phyloP scores from a whole-genome alignment of 2,797 vertebrate genomes.

The Esox masquinongy region DNA sequence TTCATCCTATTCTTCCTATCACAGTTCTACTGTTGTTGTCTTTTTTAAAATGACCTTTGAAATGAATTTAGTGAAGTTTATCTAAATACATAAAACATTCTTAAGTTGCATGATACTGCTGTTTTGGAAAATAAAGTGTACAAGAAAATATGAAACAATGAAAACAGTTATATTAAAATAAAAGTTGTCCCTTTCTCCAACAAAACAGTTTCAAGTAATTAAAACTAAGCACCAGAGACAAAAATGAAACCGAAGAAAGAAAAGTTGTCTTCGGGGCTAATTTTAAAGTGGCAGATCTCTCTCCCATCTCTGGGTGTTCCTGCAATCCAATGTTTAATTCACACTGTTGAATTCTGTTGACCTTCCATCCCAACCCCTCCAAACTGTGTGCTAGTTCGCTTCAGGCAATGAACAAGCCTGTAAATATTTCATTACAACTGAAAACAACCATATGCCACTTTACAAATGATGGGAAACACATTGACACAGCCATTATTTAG shows the following conservation, averaged over 20 bases:
- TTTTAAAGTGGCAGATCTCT: slow-evolving; percentile 2
- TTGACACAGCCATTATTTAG: not conserved
- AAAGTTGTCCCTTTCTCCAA: not conserved
- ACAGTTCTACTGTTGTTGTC: not conserved
- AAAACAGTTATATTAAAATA: not conserved
- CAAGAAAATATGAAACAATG: not conserved
- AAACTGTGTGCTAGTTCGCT: slow-evolving; percentile 1
- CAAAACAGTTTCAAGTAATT: not conserved
- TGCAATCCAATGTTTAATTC: slow-evolving; percentile 6
- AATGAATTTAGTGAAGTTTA: not conserved
- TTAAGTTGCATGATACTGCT: not conserved
- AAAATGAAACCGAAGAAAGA: not conserved
- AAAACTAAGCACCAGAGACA: not conserved
- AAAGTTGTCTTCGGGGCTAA: not conserved
- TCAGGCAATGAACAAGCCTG: slow-evolving; percentile 5
- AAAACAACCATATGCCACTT: slow-evolving; percentile 9
- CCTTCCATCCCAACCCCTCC: slow-evolving; percentile 7
- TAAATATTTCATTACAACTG: slow-evolving; percentile 7
- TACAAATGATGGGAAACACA: slow-evolving; percentile 2
- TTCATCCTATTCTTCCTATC: not conserved
- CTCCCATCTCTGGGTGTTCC: not conserved
- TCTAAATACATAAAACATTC: not conserved
- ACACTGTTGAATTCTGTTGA: slow-evolving; percentile 12
- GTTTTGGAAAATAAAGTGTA: not conserved
- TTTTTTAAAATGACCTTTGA: not conserved